Base-by-base conservation (phyloP, 1,140 invertebrate genomes). In the Orussus abietinus region DNA sequence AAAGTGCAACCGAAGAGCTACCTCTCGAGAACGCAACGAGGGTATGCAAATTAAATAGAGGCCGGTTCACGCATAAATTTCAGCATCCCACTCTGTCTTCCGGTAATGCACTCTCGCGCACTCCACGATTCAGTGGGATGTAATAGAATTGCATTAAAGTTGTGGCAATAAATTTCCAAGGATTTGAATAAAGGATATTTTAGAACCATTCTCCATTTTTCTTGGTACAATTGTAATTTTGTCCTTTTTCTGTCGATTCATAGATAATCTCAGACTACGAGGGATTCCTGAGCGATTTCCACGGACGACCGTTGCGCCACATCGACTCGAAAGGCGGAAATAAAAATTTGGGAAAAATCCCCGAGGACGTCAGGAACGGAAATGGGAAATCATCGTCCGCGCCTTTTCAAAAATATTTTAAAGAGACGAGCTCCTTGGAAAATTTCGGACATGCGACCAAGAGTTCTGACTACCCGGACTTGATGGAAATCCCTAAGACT, bases 401-500 rank as follows among this genome's bases (percentile, higher is more conserved):
- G 11, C 3, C 1, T 15, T 12, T 12, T 25, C 28, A 25, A 3
- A 32, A 46, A 12, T 17, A 36, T 1, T n/a, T n/a, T 20, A 42
- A 18, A 19, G 21, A 7, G 45, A 38, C 32, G 15, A 10, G 38
- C 10, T 18, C 10, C 2, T 18, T 11, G 12, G 25, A 4, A 7
- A 39, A 38, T 11, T n/a, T 25, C 3, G 22, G 12, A 13, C 13
- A 13, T 6, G 28, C 13, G 22, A 32, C 13, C 21, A 45, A 14
- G 41, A 57, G 50, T 36, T 53, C 55, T 21, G 55, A 62, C 5
- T 73, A 73, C 33, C 60, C 69, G 10, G 54, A 48, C 38, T 55
- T 64, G 3, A 50, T 53, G 5, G 29, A 7, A 10, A 53, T 88
- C 9, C 86, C 86, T 1, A 75, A 81, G 30, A 90, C 86, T 5